Base-by-base conservation (phyloP, 2,888 invertebrate genomes). In the Parnassius glacialis region DNA sequence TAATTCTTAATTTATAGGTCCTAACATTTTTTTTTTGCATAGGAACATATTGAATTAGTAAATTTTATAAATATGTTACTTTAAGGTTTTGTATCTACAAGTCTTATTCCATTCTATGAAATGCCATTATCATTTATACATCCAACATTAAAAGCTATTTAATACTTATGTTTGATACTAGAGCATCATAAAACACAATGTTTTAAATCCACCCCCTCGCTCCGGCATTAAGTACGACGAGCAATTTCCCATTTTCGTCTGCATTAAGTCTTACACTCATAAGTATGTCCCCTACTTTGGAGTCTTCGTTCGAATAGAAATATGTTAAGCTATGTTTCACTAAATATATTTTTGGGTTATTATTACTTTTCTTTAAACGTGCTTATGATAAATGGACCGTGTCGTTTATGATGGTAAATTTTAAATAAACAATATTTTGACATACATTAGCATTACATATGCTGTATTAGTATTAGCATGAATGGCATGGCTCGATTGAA, bases 191-290 rank as follows among this genome's bases (percentile, higher is more conserved):
- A 79, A 79, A 78, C 70, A 79, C 76, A 78, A 78, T 81, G 81
- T 84, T 83, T 80, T 76, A 80, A 84, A 82, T 81, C 78, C 75
- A 75, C 77, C 75, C 69, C 67, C 74, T 70, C 71, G 67, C 78
- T 72, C 68, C 61, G 68, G 73, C 71, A 73, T 78, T 83, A 83
- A 84, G 74, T 77, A 80, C 75, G 68, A 72, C 73, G 76, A 80
- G 83, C 75, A 80, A 82, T 84, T 82, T 80, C 78, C 80, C 74
- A 82, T 81, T 84, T 84, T 83, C 80, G 74, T 82, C 74, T 78
- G 76, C 74, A 73, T 69, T 69, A 69, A 73, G 76, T 75, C 76
- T 77, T 81, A 74, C 72, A 74, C 73, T 75, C 70, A 72, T 59
- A 69, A 76, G 71, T 74, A 71, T 54, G 13, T 41, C 68, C 67